Base-by-base conservation (phyloP, 2,797 vertebrate genomes). In the Chrysocyon brachyurus region DNA sequence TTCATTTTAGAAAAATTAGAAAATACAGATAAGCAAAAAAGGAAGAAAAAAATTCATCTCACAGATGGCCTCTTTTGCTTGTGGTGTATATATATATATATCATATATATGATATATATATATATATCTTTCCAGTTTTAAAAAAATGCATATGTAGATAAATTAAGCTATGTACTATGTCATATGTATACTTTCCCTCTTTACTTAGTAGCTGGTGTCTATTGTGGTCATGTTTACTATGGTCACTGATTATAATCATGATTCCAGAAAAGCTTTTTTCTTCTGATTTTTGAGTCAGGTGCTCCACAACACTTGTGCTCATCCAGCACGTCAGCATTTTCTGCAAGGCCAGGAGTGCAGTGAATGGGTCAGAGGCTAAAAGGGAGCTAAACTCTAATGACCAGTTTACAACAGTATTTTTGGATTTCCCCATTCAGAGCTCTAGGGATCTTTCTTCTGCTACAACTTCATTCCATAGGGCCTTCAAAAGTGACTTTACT, bases 1-100 rank as follows among this genome's bases (percentile, higher is more conserved):
- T 89, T 95, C 19, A 57, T 61, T 85, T 96, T 79, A 94, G 77
- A 90, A 92, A 94, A 70, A 22, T 61, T 57, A 90, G 82, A 88
- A 96, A 89, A 94, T 88, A 86, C 4, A 49, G 14, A 66, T 49
- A 89, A 90, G 8, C 6, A 87, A 81, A 77, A 73, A 83, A 52
- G 10, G n/a, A 26, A 49, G 40, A 36, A 54, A 87, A 68, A 70
- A 36, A 89, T 57, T 73, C 0, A 54, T 4, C 6, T 89, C 49
- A 92, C 12, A 93, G 78, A 46, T 61, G 28, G 16, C 63, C 17
- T 79, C 56, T 68, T 56, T 83, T 46, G 12, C 84, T 92, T 26
- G 33, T 70, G 28, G 0, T 70, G 6, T 3, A 1, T 0, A 21
- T 2, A 57, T 21, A 2, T 49, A 24, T 16, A 72, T 26, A 63